Evolutionary conservation across 1,140 invertebrate genomes (phyloP), one percentile per base, ranked within the genome.

Genomic region (Riptortus pedestris): DNA sequence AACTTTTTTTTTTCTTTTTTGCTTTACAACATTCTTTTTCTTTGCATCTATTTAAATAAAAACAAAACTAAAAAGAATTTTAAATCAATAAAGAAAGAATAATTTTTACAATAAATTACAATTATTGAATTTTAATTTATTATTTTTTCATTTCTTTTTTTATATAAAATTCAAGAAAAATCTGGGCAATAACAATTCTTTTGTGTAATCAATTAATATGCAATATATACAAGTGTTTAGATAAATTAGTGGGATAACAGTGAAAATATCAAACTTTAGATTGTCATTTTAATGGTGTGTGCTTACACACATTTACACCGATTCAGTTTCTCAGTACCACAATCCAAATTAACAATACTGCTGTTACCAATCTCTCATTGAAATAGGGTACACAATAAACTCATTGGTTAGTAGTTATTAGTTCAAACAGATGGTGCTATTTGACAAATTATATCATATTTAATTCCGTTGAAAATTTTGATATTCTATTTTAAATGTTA

Each of bases 261-360:
- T 55, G 51, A 55, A 59, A 38, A 59, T 1, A 26, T 59, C 33
- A 20, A 59, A 1, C 14, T 59, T 59, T 59, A 59, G 57, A 59
- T 59, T 59, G 57, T 59, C 57, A 59, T 59, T 59, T 33, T 51
- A 31, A 33, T 29, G 57, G 57, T 18, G 57, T 59, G 28, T 59
- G 24, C 14, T 59, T 22, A 20, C 28, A 59, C 26, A 31, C 28
- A 29, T 58, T 59, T 59, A 59, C 57, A 59, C 57, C 33, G 57
- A 59, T 18, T 59, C 57, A 59, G 28, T 18, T 33, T 29, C 28
- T 29, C 28, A 59, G 29, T 59, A 59, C 57, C 57, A 33, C 28
- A 59, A 38, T 59, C n/a, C 26, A 59, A 24, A 31, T 33, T 18
- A 57, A 57, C 22, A 16, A 29, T 26, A 24, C 52, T 24, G 22